These are phyloP conservation scores for Noctua janthina DNA, from an alignment of 2,888 invertebrate species.

Conservation along the genomic window DNA sequence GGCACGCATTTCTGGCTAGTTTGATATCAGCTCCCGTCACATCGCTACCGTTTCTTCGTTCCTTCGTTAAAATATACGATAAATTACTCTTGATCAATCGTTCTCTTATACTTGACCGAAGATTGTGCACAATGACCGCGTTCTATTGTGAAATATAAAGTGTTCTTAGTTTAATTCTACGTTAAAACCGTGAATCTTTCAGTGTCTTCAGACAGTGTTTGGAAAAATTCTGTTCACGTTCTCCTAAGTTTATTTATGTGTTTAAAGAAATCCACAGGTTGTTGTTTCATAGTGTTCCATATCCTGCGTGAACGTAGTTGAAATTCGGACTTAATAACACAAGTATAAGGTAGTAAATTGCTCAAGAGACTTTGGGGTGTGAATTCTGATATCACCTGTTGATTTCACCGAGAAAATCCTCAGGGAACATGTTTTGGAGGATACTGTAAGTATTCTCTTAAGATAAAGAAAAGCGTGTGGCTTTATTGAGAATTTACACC, in stretches of 20 bases:
- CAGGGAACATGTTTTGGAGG: slow-evolving; percentile 86
- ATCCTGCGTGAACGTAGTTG: slow-evolving; percentile 68
- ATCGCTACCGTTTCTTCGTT: slow-evolving; percentile 82
- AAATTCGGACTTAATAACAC: slow-evolving; percentile 80
- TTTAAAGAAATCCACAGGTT: slow-evolving; percentile 84
- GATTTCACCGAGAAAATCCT: slow-evolving; percentile 80
- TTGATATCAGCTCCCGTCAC: slow-evolving; percentile 88
- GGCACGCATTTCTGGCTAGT: slow-evolving; percentile 89
- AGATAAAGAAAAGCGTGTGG: slow-evolving; percentile 33
- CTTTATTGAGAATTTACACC: slow-evolving; percentile 8
- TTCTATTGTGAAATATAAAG: slow-evolving; percentile 38
- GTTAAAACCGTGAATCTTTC: slow-evolving; percentile 25
- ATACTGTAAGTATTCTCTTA: slow-evolving; percentile 80
- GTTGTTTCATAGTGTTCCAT: slow-evolving; percentile 76
- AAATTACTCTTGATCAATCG: slow-evolving; percentile 66
- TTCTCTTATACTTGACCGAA: slow-evolving; percentile 41
- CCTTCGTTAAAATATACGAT: slow-evolving; percentile 75
- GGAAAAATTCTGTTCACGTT: slow-evolving; percentile 42
- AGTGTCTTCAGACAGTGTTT: slow-evolving; percentile 41
- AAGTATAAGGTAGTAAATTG: slow-evolving; percentile 82
- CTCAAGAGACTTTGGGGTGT: slow-evolving; percentile 76
- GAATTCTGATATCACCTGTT: slow-evolving; percentile 88
- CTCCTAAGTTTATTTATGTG: slow-evolving; percentile 59
- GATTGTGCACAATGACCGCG: slow-evolving; percentile 45
- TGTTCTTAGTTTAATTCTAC: slow-evolving; percentile 19